Evolutionary conservation across 1,140 invertebrate genomes (phyloP), one percentile per base, ranked within the genome.

Genomic region (Venturia canescens): DNA sequence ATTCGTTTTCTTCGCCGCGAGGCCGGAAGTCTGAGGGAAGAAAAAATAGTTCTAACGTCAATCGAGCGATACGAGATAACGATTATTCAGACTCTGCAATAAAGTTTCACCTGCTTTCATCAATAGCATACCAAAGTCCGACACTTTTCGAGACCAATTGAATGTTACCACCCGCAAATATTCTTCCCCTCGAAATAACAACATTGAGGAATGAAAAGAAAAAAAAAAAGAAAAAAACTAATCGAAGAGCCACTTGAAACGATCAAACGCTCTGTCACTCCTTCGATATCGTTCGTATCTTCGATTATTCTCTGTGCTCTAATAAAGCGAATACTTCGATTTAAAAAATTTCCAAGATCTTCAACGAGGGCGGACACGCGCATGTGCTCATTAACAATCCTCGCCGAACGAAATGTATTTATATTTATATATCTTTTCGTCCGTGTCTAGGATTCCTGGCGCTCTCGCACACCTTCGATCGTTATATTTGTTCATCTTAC

Each of bases 401-500:
- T n/a, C 21, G 21, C 9, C 53, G 21, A 57, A 57, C 53, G 53
- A 2, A n/a, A 23, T 57, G 21, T 57, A 72, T 50, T 48, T 9
- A 72, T 23, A 44, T 34, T 38, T 23, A 72, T 26, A 50, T 50
- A 21, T 21, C 34, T 23, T 50, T 9, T 48, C 18, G 34, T 26
- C 23, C 38, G n/a, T 72, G 34, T 50, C 70, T 48, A n/a, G 34
- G 34, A 72, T 26, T 72, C n/a, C 18, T n/a, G 70, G 23, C 70
- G 23, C n/a, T 72, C 38, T 18, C n/a, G 38, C 34, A 26, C 23
- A 72, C 38, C 34, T 72, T 50, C 38, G 31, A 34, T 70, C 67
- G 34, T 72, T 72, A 72, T 72, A 72, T 72, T 72, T 72, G 70
- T 72, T 48, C 70, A 50, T 72, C 70, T 72, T 72, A 72, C 23